These are phyloP conservation scores for Agrotis puta DNA, from an alignment of 2,888 invertebrate species.

Conservation along the genomic window DNA sequence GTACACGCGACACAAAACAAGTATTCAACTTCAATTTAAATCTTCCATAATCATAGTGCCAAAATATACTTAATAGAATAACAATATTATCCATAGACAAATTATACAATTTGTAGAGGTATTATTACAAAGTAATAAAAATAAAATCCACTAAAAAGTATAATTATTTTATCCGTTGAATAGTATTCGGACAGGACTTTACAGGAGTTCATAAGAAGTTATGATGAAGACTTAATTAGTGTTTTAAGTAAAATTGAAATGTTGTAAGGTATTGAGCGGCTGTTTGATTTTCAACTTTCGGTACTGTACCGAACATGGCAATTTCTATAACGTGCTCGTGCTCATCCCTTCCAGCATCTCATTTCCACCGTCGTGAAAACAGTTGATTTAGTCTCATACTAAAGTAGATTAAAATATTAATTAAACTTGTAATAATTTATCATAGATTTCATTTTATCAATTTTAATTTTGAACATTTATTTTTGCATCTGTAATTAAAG, in stretches of 20 bases:
- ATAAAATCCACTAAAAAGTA: conserved; percentile 21
- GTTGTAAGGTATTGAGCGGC: background rate
- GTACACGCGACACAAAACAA: conserved; percentile 27
- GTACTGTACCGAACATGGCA: background rate
- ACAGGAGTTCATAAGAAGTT: conserved; percentile 1
- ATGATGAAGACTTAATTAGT: background rate
- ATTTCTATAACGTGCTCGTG: background rate
- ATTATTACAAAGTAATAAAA: conserved; percentile 36
- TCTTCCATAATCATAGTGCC: conserved; percentile 70
- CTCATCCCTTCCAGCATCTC: background rate
- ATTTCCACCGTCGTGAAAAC: background rate
- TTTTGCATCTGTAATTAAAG: background rate
- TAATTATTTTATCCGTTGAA: conserved; percentile 1
- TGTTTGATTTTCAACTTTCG: background rate
- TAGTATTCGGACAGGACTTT: conserved; percentile 2
- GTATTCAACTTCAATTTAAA: conserved; percentile 55
- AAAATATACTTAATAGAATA: conserved; percentile 61
- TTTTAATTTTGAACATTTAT: background rate
- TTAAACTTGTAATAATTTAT: background rate
- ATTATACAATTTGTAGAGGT: conserved; percentile 45
- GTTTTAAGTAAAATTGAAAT: background rate
- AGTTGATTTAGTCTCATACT: background rate
- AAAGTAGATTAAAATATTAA: background rate
- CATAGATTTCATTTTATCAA: background rate
- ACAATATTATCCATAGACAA: conserved; percentile 47